Base-by-base conservation (phyloP, 2,888 invertebrate species). In the Synanthedon vespiformis region DNA sequence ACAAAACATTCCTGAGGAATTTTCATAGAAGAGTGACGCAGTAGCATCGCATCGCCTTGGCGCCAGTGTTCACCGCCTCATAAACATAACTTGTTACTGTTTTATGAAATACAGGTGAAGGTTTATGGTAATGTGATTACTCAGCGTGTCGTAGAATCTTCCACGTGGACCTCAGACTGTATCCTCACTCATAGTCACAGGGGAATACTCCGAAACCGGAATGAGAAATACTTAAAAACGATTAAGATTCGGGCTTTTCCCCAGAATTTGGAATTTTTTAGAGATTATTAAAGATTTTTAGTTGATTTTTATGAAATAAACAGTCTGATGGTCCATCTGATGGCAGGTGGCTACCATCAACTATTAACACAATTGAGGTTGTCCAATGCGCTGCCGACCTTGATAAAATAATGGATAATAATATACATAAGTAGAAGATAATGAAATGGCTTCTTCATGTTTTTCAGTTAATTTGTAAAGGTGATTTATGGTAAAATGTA, bases 1-100 rank as follows among this genome's bases (percentile, higher is more conserved):
- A 67, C 62, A 59, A 60, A 59, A 57, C 68, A 76, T 77, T 74
- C 70, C 61, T 67, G 61, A 65, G 68, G 68, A 70, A 60, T 59
- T 62, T 63, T 64, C 63, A 62, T 61, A 56, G 55, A 52, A 48
- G 51, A 64, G 61, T 65, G 63, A 59, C 64, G 49, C 50, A 53
- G 50, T 53, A 34, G 34, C 34, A 34, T 50, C 34, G 13, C 49
- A 27, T 47, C 49, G 34, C 53, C 47, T 53, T 57, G 63, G 59
- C 60, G 61, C 57, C 48, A 16, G 12, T 16, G 48, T 14, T 12
- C 16, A 18, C 12, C 48, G 56, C 49, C 51, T 53, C 57, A 52
- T 66, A 63, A 64, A 62, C 56, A 61, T 59, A 55, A 53, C 52
- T 57, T 52, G 53, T 57, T 63, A 64, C 57, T 58, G 58, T 58